Conservation (phyloP, 2,797 vertebrate species). For the Borostomias antarcticus region DNA sequence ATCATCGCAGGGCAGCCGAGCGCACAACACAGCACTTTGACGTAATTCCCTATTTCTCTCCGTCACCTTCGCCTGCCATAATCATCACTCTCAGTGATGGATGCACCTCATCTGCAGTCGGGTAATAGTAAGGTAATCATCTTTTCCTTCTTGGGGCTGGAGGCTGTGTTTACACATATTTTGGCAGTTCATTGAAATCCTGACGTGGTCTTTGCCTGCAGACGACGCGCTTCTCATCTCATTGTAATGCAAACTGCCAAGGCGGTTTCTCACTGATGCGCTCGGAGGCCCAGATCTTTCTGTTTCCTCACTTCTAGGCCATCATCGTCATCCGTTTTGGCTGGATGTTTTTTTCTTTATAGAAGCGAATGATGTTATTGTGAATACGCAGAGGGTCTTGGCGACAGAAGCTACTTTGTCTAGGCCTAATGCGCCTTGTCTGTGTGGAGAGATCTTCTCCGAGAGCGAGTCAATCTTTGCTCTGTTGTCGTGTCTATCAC, state of each 20-base stretch:
- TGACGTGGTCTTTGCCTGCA: constrained; percentile 59
- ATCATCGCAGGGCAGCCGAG: constrained; percentile 26
- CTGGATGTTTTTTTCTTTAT: background rate
- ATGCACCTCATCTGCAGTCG: constrained; percentile 61
- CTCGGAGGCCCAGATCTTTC: too few relatives aligned
- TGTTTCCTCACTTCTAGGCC: constrained; percentile 12
- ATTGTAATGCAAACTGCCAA: constrained; percentile 42
- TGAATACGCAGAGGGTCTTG: too few relatives aligned
- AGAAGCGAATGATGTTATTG: too few relatives aligned
- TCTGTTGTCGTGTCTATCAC: too few relatives aligned
- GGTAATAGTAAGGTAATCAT: constrained; percentile 73
- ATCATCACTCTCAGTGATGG: constrained; percentile 56
- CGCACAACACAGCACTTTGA: constrained; percentile 26
- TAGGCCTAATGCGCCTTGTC: too few relatives aligned
- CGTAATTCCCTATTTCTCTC: constrained; percentile 57
- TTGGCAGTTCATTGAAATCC: constrained; percentile 58
- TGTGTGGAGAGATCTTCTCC: too few relatives aligned
- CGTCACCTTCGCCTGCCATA: constrained; percentile 63
- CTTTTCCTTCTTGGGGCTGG: constrained; percentile 66
- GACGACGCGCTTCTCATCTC: constrained; percentile 52
- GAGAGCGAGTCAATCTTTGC: too few relatives aligned
- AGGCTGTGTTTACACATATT: constrained; percentile 69
- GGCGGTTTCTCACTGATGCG: constrained; percentile 28
- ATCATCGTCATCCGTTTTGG: constrained; percentile 11
- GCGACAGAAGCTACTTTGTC: too few relatives aligned